Evolutionary conservation across 1,140 invertebrate species (phyloP).

Genomic region (Drosophila ambigua): DNA sequence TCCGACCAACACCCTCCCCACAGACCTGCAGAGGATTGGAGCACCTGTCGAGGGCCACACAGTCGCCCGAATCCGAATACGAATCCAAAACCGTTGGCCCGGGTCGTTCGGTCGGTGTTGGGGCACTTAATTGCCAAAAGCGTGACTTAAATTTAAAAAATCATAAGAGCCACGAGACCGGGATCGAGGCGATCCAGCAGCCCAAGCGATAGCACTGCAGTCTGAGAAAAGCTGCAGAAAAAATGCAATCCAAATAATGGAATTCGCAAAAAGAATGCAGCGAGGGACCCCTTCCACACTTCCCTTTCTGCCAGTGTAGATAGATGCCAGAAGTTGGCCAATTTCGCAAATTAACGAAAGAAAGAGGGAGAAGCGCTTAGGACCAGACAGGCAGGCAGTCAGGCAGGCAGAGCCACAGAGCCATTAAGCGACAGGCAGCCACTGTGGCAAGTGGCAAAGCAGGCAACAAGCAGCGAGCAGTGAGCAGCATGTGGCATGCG

Average conservation of each 20-base stretch:
- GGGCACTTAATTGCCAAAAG: conserved; percentile 81
- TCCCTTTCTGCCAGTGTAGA: conserved; percentile 41
- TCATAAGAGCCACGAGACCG: conserved; percentile 76
- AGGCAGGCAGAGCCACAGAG: background rate
- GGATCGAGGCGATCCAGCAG: conserved; percentile 20
- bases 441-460: conserved; percentile 28
- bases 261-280: conserved; percentile 6
- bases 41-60: conserved; percentile 58
- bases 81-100: conserved; percentile 39
- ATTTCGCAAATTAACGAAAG: conserved; percentile 69
- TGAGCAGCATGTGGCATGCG: conserved; percentile 25
- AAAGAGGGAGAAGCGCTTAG: conserved; percentile 33
- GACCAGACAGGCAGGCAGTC: conserved; percentile 26
- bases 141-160: conserved; percentile 82
- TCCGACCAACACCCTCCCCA: conserved; percentile 41
- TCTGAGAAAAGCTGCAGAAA: conserved; percentile 1
- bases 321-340: conserved; percentile 47
- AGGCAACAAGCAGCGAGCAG: background rate
- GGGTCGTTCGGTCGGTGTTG: conserved; percentile 17
- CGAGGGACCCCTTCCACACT: background rate
- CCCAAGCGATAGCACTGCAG: conserved; percentile 39
- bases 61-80: conserved; percentile 41
- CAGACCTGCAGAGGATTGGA: conserved; percentile 24
- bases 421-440: conserved; percentile 12
- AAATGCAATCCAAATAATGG: background rate